Evolutionary conservation across 1,140 invertebrate genomes (phyloP).

Genomic region (Patella vulgata): DNA sequence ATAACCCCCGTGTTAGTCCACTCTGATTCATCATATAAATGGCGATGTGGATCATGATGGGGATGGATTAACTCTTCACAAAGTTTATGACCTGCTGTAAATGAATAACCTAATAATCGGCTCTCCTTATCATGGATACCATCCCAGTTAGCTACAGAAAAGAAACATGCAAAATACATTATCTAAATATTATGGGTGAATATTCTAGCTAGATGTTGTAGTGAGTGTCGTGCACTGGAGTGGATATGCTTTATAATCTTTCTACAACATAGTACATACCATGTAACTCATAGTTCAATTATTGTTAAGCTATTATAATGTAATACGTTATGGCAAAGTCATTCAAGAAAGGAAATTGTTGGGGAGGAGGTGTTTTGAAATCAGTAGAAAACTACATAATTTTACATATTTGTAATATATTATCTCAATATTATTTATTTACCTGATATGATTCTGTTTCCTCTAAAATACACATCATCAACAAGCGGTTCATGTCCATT

Average conservation of each 20-base stretch:
- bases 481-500: slow-evolving; percentile 43
- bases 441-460: slow-evolving; percentile 48
- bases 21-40: slow-evolving; percentile 33
- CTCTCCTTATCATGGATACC: slow-evolving; percentile 53
- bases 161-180: not conserved
- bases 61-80: slow-evolving; percentile 39
- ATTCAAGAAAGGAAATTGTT: too few relatives aligned
- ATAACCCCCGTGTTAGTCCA: slow-evolving; percentile 47
- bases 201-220: too few relatives aligned
- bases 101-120: slow-evolving; percentile 50
- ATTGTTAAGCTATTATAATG: too few relatives aligned
- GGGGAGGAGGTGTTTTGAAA: too few relatives aligned
- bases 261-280: too few relatives aligned
- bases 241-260: too few relatives aligned
- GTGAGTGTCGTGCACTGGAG: too few relatives aligned
- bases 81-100: slow-evolving; percentile 39
- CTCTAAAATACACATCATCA: slow-evolving; percentile 34
- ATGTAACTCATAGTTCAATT: too few relatives aligned
- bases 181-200: not conserved
- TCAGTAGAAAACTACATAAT: too few relatives aligned
- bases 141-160: slow-evolving; percentile 48
- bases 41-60: slow-evolving; percentile 43
- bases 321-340: too few relatives aligned
- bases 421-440: slow-evolving; percentile 7
- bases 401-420: too few relatives aligned